A percentile compares a stretch with the other conserved stretches of the same genome.
Evolutionary conservation across 2,888 invertebrate genomes (phyloP).

Genomic region (Nemotelus nigrinus): DNA sequence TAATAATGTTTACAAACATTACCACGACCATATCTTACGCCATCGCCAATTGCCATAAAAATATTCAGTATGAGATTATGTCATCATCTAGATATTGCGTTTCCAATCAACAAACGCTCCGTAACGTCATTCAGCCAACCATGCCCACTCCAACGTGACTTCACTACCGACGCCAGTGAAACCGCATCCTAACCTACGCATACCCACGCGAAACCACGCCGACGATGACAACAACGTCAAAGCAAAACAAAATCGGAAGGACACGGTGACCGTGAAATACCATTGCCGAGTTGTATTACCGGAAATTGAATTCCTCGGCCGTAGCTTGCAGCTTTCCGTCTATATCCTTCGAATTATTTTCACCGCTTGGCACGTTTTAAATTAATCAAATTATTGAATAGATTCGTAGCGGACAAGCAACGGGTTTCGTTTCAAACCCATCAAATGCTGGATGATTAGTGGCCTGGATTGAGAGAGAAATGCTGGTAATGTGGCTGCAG

Average conservation of each 20-base stretch:
- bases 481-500: too few relatives aligned
- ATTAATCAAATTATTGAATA: constrained; percentile 1
- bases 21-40: too few relatives aligned
- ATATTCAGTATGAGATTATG: not conserved
- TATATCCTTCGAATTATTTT: constrained; percentile 20
- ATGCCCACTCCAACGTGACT: not conserved
- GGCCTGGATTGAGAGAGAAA: too few relatives aligned
- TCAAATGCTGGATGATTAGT: too few relatives aligned
- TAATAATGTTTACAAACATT: too few relatives aligned
- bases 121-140: not conserved
- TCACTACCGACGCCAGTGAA: not conserved
- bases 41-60: too few relatives aligned
- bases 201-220: too few relatives aligned
- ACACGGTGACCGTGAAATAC: not conserved
- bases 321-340: not conserved
- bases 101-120: not conserved
- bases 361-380: constrained; percentile 5
- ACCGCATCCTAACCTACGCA: too few relatives aligned
- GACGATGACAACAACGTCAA: not conserved
- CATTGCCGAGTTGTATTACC: not conserved
- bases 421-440: too few relatives aligned
- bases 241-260: not conserved
- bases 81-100: not conserved
- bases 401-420: too few relatives aligned
- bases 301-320: constrained; percentile 15